Evolutionary conservation across 2,888 invertebrate genomes (phyloP).

Genomic region (Rhyacophila evoluta): DNA sequence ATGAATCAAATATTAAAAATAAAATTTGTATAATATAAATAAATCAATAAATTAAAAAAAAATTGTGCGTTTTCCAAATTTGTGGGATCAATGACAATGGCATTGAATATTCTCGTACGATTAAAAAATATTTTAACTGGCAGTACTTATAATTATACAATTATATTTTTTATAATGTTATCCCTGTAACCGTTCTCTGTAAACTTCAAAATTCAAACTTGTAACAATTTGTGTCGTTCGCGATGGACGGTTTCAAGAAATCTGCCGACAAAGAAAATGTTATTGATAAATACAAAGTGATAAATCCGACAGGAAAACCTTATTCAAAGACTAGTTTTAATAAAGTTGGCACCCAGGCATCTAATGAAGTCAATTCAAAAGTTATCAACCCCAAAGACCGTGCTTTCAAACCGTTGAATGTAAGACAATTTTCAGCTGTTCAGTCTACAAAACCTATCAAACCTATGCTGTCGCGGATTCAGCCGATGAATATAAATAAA

Average conservation of each 20-base stretch:
- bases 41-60: too few relatives aligned
- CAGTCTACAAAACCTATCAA: background rate
- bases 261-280: conserved; percentile 43
- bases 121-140: too few relatives aligned
- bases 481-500: background rate
- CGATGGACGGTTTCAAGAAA: conserved; percentile 43
- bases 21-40: too few relatives aligned
- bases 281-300: conserved; percentile 35
- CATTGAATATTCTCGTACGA: too few relatives aligned
- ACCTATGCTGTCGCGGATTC: background rate
- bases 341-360: background rate
- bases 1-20: too few relatives aligned
- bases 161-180: background rate
- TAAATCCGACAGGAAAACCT: conserved; percentile 25
- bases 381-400: background rate
- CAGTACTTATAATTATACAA: background rate
- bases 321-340: background rate
- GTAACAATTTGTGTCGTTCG: background rate
- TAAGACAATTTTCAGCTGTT: background rate
- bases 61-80: too few relatives aligned
- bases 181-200: background rate
- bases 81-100: too few relatives aligned
- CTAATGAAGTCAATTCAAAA: conserved; percentile 11
- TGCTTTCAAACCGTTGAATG: conserved; percentile 15
- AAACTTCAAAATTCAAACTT: background rate